Evolutionary conservation across 2,797 vertebrate genomes (phyloP), one percentile per base, ranked within the genome.

Genomic region (Coranthus polyacanthus): DNA sequence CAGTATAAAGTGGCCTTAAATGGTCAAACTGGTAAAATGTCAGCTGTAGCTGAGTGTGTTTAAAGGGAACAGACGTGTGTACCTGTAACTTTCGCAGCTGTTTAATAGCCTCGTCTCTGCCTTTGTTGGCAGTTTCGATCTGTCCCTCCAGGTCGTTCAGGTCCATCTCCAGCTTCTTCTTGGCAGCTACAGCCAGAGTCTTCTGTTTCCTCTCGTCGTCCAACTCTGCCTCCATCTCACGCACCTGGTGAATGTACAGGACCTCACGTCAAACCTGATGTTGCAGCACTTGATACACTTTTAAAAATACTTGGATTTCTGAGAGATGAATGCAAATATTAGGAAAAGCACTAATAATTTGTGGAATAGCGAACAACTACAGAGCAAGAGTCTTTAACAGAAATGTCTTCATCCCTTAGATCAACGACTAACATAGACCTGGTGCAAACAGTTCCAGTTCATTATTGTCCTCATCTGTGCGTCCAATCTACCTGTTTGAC

Each of bases 151-250:
- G 87, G 79, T 99, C 98, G 20, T 96, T 98, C 68, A 99, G 89
- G 80, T 99, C 97, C 94, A 98, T 96, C 90, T 99, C 98, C 94
- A 99, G 92, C 71, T 99, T 99, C 94, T 99, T 99, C 91, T 96
- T 98, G n/a, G 95, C 90, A 0, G 96, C 96, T 6, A 97, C 93
- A 2, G 98, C 95, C 53, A 98, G 91, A 2, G 96, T 96, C 44
- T 95, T 93, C 92, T 99, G 98, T 82, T 99, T 99, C 69, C 97
- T 93, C 85, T 99, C 98, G 0, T 99, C 98, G 82, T 99, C 98
- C 68, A 99, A 84, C 87, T 99, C 98, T 0, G 94, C 96, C 92
- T 99, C 98, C 83, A 99, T 95, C 90, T 99, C 98, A 0, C 98
- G 93, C 26, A 98, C 98, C 98, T 91, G 39, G 1, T 57, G 36